Evolutionary conservation across 2,888 invertebrate genomes (phyloP), one percentile per base, ranked within the genome.

Genomic region (Aethes cnicana): DNA sequence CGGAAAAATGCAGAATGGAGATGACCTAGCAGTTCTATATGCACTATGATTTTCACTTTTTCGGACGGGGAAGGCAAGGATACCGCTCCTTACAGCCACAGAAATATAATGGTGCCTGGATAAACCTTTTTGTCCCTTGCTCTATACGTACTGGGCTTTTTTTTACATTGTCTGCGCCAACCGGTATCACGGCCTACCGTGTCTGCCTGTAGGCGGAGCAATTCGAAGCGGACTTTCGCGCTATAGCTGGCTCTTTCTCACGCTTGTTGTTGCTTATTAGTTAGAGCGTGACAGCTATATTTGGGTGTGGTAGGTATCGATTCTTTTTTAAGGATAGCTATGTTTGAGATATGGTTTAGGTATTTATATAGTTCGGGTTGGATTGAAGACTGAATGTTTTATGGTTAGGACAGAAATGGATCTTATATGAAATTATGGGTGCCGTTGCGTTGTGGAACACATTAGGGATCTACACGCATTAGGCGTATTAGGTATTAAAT

Each of bases 41-140:
- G 70, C 75, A 75, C 78, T 77, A 72, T 72, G 77, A 74, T 69
- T 72, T 76, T 72, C 73, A 74, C 74, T 74, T 75, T 76, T 64
- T 60, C 68, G 61, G 57, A 47, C 59, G 54, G 42, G 46, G 37
- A 43, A 42, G 53, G 61, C 72, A 72, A 82, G 82, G 81, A 82
- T 72, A 73, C 72, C 59, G 63, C 66, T 80, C 82, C 82, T 76
- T 74, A 54, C 72, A 66, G 74, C 74, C 77, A 61, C 77, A 58
- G 46, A 33, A 52, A 26, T 52, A 79, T 81, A 81, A 79, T 81
- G 79, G 74, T 65, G 69, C 72, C 69, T 63, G 72, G 70, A 74
- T 69, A 60, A 72, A 76, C 81, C 83, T 83, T 81, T 81, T 80
- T 83, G 83, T 82, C 81, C 80, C 80, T 78, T 74, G 71, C 72